Evolutionary conservation across 2,113 vertebrate genomes (phyloP).

Genomic region (Hemibagrus wyckioides): DNA sequence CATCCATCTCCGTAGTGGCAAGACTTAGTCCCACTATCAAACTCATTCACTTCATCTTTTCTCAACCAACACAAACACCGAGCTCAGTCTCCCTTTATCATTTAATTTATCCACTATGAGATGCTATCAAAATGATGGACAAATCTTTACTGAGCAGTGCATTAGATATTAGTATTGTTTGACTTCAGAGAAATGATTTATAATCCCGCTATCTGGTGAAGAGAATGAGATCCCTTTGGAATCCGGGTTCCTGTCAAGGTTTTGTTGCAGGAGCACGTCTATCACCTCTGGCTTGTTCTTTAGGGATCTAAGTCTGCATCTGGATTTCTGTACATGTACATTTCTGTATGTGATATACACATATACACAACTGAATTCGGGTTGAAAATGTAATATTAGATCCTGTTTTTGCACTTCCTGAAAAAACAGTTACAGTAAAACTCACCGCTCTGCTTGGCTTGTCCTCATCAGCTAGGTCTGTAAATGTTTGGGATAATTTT

Average conservation of each 20-base stretch:
- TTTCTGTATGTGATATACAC: too few species aligned
- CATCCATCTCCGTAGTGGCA: not conserved
- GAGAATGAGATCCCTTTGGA: not conserved
- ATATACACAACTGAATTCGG: not conserved
- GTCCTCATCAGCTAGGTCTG: not conserved
- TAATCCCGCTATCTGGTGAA: constrained; percentile 13
- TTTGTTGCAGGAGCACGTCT: not conserved
- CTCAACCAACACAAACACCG: not conserved
- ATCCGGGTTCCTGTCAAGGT: not conserved
- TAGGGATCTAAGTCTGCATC: not conserved
- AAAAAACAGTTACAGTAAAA: not conserved
- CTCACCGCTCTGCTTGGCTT: not conserved
- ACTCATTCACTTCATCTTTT: not conserved
- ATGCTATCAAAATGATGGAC: not conserved
- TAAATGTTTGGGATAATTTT: not conserved
- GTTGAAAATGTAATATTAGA: not conserved
- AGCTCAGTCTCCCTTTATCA: not conserved
- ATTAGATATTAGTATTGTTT: not conserved
- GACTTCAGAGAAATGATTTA: not conserved
- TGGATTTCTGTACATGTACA: not conserved
- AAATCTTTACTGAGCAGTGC: not conserved
- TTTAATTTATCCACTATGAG: not conserved
- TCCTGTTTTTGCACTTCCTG: not conserved
- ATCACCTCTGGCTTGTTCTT: not conserved
- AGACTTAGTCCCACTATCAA: not conserved